Base-by-base conservation (phyloP, 37 sponge, comb jelly and placozoan species). In the Hormiphora californensis region DNA sequence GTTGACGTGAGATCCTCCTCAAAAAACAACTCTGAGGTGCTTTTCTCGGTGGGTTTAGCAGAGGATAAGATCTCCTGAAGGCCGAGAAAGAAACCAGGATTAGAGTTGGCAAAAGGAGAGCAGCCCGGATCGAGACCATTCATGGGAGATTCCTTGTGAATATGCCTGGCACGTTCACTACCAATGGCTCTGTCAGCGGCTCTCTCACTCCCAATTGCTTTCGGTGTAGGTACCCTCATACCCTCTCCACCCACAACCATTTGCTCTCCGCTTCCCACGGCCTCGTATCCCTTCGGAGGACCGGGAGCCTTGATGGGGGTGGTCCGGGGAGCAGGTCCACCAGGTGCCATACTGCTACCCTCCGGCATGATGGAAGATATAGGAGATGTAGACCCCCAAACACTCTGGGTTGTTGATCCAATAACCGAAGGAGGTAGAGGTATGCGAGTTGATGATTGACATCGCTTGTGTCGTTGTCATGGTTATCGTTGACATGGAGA, bases 151-250 rank as follows among this genome's bases (percentile, higher is more conserved):
- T 65, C 67, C 35, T 65, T 65, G 28, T 65, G 67, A 31, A 36
- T 36, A 34, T 35, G 35, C 17, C 35, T 65, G 9, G 67, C 67
- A 8, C 67, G 34, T 32, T 65, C 67, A 65, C 67, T 65, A 32
- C 67, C 67, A 33, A 65, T 65, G 32, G 67, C 67, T 65, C 67
- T 65, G 67, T 65, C 67, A 32, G 67, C 67, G 9, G 67, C 67
- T 65, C 67, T 65, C 28, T 65, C 67, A 65, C 37, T 32, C 35
- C 67, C 67, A 5, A 65, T 65, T 36, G 67, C 67, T 33, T 65
- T 65, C 8, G 67, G 67, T 9, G 67, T 65, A 19, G 67, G 67
- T 36, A 65, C 67, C 35, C 67, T 65, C n/a, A n/a, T n/a, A n/a
- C n/a, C n/a, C n/a, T n/a, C n/a, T n/a, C n/a, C n/a, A n/a, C n/a